Base-by-base conservation (phyloP, 1,140 invertebrate genomes). In the Leptopilina boulardi region DNA sequence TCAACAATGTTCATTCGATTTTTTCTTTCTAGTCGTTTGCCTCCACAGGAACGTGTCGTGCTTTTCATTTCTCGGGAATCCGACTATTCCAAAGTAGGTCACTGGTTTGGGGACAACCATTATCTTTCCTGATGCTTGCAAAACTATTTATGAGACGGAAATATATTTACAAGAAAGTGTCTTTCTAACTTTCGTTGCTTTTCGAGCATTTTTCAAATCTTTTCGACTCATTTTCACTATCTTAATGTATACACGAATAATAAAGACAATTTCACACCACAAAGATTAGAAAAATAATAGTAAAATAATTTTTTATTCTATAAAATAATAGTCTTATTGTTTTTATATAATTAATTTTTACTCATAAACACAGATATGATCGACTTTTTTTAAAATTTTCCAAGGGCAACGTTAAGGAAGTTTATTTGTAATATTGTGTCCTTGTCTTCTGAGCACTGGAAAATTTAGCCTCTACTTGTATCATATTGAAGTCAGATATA, bases 31-130 rank as follows among this genome's bases (percentile, higher is more conserved):
- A 66, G 59, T 66, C 59, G 15, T 66, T 66, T 66, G 26, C 59
- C 59, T 66, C 15, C 11, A 66, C 26, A 66, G 56, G 10, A 66
- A 66, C 26, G 23, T 30, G 59, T 66, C 26, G 59, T n/a, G 59
- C 59, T 66, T 66, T 66, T 66, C 59, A 66, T 66, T 66, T 66
- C 59, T 66, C 59, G 59, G 59, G 59, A 30, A n/a, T 15, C 59
- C 59, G 23, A 66, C 59, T 30, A 66, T 30, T 66, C 10, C 4
- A 26, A 66, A 66, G 59, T 66, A 66, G 59, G 59, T 66, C 59
- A 66, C 26, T 30, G 59, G 59, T 66, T 66, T 66, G 59, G 26
- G 59, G 59, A 66, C 23, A 66, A 66, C 59, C 59, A 30, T 66
- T 66, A 66, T 66, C 59, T 66, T 54, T 66, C 21, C 47, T 51